Evolutionary conservation across 2,888 invertebrate genomes (phyloP), one percentile per base, ranked within the genome.

Genomic region (Tricholauxania praeusta): DNA sequence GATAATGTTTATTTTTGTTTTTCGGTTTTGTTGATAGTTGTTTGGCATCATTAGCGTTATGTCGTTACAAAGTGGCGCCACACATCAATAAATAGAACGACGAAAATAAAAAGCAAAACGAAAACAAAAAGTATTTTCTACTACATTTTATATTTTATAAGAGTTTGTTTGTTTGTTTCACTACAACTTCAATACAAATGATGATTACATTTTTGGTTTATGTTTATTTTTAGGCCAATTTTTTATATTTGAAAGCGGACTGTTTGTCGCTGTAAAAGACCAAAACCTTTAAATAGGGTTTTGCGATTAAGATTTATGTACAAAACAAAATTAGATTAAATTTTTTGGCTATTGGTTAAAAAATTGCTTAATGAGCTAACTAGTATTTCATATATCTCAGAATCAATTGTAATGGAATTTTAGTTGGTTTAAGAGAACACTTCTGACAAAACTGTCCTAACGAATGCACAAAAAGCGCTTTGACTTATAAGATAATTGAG

Each of bases 181-280:
- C 39, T 8, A 39, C 39, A 39, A 39, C 10, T 39, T 39, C 39
- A 39, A 39, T 39, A 10, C 10, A 39, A 39, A 39, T 39, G 10
- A 4, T 39, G 39, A 10, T 39, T 39, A 10, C 39, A 39, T 39
- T 67, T 49, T 64, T 52, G 14, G 59, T n/a, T 72, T 62, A 28
- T 72, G 55, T 59, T 62, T 52, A 39, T 59, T 12, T 57, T 62
- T 60, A 66, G 39, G 63, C 70, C 53, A 52, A 48, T 55, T 72
- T 66, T 60, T 77, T 79, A 79, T 74, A 79, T 76, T 79, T 83
- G 81, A 83, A 84, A 84, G 81, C 82, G 86, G 79, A 83, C 84
- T 81, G 78, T 81, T 78, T 79, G 84, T 79, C 82, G 85, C 84
- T 85, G 84, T 80, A 83, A 82, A 81, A 81, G 82, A 83, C 78